Base-by-base conservation (phyloP, 1,140 invertebrate species). In the Aphidius ervi region DNA sequence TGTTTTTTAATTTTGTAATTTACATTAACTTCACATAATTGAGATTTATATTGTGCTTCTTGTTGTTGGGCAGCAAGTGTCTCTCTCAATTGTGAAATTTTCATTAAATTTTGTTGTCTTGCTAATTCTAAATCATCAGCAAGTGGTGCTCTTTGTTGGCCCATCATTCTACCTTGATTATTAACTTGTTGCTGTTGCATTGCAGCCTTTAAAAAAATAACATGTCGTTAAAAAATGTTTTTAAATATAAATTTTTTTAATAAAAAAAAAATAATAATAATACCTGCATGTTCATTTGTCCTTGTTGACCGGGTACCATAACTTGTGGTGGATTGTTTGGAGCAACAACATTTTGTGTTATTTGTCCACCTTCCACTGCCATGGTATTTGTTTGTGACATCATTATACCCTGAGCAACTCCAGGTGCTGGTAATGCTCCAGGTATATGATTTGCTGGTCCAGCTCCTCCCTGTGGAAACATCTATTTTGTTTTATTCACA, bases 1-100 rank as follows among this genome's bases (percentile, higher is more conserved):
- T n/a, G n/a, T n/a, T n/a, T n/a, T n/a, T n/a, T n/a, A n/a, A n/a
- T 1, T 16, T 47, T n/a, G 5, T 10, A 65, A 66, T 57, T 65
- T 66, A 70, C 69, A 50, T 68, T 68, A 60, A 82, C 78, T 74
- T 89, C 88, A n/a, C n/a, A n/a, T 74, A 88, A 79, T 72, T 89
- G 87, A 3, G 83, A 87, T 73, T 89, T 88, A 70, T 88, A 89
- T 65, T 89, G 87, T 9, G 87, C 84, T 69, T 90, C 88, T 73
- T 89, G 87, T 65, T 88, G 86, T 63, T 89, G 87, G 0, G 88
- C 88, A 0, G 87, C 87, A 48, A 90, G 72, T 0, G 86, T 89
- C 73, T 90, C 87, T 63, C 86, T 83, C 9, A 91, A 68, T 57
- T 89, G 83, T 63, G 86, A 83, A 46, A 87, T 87, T 70, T 86